These are phyloP conservation scores for Drosophila biarmipes DNA, from an alignment of 1,140 invertebrate species.

Conservation along the genomic window DNA sequence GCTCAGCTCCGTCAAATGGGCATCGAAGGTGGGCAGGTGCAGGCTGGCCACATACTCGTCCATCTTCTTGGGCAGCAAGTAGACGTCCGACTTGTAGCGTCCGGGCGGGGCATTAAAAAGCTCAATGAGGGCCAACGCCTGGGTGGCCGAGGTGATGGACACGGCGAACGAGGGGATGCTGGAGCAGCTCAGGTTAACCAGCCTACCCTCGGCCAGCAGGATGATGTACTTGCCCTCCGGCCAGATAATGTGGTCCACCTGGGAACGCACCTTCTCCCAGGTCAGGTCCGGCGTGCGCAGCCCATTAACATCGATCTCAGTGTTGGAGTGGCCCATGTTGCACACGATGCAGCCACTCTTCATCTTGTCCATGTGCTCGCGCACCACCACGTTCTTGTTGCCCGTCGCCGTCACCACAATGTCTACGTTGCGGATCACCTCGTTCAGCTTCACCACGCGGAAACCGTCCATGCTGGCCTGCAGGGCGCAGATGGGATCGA, in stretches of 20 bases:
- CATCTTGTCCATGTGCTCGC: slow-evolving; percentile 98
- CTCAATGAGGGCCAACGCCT: slow-evolving; percentile 97
- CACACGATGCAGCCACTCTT: slow-evolving; percentile 98
- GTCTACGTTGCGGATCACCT: slow-evolving; percentile 92
- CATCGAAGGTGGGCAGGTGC: slow-evolving; percentile 98
- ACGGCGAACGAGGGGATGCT: slow-evolving; percentile 99
- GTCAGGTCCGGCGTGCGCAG: slow-evolving; percentile 96
- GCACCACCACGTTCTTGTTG: slow-evolving; percentile 97
- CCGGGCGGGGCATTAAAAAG: slow-evolving; percentile 97
- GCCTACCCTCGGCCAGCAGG: slow-evolving; percentile 96
- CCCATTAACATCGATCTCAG: slow-evolving; percentile 98
- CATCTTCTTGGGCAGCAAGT: slow-evolving; percentile 99
- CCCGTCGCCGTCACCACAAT: slow-evolving; percentile 98
- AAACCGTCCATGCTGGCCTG: slow-evolving; percentile 99
- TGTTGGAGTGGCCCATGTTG: slow-evolving; percentile 99
- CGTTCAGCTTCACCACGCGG: slow-evolving; percentile 96
- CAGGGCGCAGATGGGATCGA: slow-evolving; percentile 98
- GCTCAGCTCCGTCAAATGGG: slow-evolving; percentile 96
- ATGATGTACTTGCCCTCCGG: slow-evolving; percentile 96
- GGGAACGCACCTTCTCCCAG: slow-evolving; percentile 98
- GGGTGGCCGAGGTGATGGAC: slow-evolving; percentile 97
- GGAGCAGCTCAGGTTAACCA: slow-evolving; percentile 98
- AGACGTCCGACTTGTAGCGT: slow-evolving; percentile 98
- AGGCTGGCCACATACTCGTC: slow-evolving; percentile 96
- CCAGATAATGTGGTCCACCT: slow-evolving; percentile 99